These are phyloP conservation scores for Melinopterus prodromus DNA, from an alignment of 2,888 invertebrate species.

Conservation along the genomic window DNA sequence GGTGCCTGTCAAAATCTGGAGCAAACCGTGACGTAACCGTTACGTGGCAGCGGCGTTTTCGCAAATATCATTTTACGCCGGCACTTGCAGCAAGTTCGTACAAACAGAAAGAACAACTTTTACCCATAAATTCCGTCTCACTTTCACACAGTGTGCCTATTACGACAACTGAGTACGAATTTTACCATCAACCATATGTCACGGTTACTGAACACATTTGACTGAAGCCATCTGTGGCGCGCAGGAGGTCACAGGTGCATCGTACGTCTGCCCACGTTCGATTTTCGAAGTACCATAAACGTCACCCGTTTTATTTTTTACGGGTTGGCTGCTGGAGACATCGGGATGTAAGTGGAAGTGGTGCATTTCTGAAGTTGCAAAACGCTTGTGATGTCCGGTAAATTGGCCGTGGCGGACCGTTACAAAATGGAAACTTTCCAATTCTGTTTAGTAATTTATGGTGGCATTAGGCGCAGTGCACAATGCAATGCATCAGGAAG, in stretches of 20 bases:
- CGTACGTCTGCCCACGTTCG: not conserved
- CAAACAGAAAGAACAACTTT: conserved; percentile 11
- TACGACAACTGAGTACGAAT: not conserved
- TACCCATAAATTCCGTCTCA: conserved; percentile 20
- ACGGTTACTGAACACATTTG: conserved; percentile 5
- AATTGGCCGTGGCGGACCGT: not conserved
- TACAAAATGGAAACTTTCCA: not conserved
- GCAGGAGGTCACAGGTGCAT: not conserved
- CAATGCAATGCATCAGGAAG: conserved; percentile 4
- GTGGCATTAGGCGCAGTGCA: not conserved
- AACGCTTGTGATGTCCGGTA: not conserved
- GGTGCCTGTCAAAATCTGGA: not conserved
- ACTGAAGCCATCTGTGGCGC: not conserved
- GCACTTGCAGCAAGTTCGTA: not conserved
- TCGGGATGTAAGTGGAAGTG: not conserved
- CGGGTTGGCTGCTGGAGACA: too few relatives aligned
- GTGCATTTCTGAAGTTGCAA: not conserved
- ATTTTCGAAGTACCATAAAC: too few relatives aligned
- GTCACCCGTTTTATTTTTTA: too few relatives aligned
- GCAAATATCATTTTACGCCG: not conserved
- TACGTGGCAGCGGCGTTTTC: not conserved
- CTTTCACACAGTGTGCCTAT: conserved; percentile 9
- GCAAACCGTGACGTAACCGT: not conserved
- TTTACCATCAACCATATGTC: conserved; percentile 14
- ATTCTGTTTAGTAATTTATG: not conserved